Percentiles rank a stretch among this genome's conserved stretches.
phyloP scores from a whole-genome alignment of 92 coral and sea anemone genomes.

The Parazoanthus darwini region DNA sequence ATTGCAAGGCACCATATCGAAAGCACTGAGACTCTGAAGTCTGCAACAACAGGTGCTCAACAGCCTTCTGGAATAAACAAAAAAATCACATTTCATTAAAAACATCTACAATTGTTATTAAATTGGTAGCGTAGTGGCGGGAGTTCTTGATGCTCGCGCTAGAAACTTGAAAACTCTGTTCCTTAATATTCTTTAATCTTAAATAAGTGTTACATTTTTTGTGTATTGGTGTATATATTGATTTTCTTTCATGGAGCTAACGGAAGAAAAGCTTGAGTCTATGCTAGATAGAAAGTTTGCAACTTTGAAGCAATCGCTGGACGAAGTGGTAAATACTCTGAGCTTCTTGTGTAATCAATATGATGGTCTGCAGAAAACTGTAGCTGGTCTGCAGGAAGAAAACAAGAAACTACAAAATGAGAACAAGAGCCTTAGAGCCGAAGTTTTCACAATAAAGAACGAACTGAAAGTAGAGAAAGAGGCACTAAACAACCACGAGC shows the following conservation, averaged over 20 bases:
- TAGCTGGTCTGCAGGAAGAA: conserved; percentile 7
- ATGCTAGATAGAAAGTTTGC: no score
- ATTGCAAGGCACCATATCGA: conserved; percentile 86
- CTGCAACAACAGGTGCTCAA: conserved; percentile 76
- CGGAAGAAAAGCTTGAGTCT: no score
- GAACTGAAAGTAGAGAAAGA: conserved; percentile 38
- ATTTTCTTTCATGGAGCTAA: no score
- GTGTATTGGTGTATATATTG: no score
- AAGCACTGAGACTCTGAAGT: conserved; percentile 75
- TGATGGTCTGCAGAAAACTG: conserved; percentile 11
- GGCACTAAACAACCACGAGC: conserved; percentile 41
- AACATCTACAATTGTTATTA: no score
- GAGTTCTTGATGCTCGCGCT: no score
- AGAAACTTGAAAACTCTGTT: no score
- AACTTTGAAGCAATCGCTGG: neutral
- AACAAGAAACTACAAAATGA: conserved; percentile 15
- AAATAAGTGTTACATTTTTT: no score
- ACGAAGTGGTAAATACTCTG: conserved; percentile 7
- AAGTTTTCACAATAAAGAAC: conserved; percentile 11
- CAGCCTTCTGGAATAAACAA: conserved; percentile 70
- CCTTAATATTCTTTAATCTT: no score
- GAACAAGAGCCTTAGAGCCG: conserved; percentile 35
- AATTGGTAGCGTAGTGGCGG: no score
- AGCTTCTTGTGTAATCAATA: conserved; percentile 27
- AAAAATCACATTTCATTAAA: neutral